Conservation (phyloP, 2,888 invertebrate genomes). For the Empis stercorea region DNA sequence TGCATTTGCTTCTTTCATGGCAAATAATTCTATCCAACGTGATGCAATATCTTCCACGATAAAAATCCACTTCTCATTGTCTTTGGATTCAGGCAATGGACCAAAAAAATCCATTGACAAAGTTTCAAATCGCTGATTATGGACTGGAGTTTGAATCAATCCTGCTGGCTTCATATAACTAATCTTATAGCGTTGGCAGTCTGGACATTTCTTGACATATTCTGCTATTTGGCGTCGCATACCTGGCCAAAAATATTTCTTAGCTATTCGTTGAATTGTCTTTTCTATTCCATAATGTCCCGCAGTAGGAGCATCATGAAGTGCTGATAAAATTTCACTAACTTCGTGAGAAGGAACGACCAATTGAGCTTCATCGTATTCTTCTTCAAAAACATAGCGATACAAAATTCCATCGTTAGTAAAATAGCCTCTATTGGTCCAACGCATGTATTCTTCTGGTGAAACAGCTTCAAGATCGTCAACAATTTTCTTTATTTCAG, state of each 20-base stretch:
- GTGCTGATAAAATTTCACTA: neutral
- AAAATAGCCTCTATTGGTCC: neutral
- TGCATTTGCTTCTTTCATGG: too few species aligned
- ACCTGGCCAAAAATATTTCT: neutral
- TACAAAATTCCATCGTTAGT: neutral
- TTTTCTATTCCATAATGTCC: too few species aligned
- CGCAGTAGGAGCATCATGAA: neutral
- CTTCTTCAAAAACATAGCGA: neutral
- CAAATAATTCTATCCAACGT: too few species aligned
- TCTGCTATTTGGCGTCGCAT: neutral
- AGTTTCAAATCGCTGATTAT: conserved; percentile 2
- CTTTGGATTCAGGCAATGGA: conserved; percentile 17
- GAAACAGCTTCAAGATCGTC: conserved; percentile 1
- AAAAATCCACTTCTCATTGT: conserved; percentile 16
- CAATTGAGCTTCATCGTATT: neutral
- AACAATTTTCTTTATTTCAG: conserved; percentile 14
- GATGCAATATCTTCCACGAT: too few species aligned
- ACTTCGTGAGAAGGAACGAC: conserved; percentile 3
- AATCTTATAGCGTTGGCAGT: neutral
- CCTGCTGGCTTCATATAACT: neutral
- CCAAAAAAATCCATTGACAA: conserved; percentile 2
- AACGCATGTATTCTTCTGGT: conserved; percentile 6
- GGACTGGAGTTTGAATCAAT: conserved; percentile 4
- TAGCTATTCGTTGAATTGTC: neutral
- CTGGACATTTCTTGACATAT: too few species aligned